Evolutionary conservation across 1,140 invertebrate genomes (phyloP).

Genomic region (Hesperophylax magnus): DNA sequence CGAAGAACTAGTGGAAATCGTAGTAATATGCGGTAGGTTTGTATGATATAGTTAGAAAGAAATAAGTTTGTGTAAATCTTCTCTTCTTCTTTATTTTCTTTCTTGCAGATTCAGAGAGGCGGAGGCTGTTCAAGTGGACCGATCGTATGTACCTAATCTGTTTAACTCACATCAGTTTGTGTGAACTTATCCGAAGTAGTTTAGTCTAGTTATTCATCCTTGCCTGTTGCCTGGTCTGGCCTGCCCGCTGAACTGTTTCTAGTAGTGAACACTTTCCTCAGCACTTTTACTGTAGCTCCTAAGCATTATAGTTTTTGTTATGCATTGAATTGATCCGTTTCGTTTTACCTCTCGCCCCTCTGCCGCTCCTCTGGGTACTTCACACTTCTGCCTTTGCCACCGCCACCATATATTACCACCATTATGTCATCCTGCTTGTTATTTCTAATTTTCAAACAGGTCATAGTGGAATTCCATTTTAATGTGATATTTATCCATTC

Average conservation of each 20-base stretch:
- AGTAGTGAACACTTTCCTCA: background rate
- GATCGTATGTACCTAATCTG: slow-evolving; percentile 82
- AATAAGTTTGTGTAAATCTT: slow-evolving; percentile 33
- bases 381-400: no score
- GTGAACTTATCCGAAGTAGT: background rate
- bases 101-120: slow-evolving; percentile 91
- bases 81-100: slow-evolving; percentile 70
- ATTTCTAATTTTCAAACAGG: no score
- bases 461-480: no score
- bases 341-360: no score
- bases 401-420: no score
- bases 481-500: no score
- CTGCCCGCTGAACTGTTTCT: background rate
- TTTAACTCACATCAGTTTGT: slow-evolving; percentile 20
- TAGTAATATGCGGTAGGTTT: slow-evolving; percentile 3
- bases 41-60: background rate
- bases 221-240: background rate
- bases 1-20: no score
- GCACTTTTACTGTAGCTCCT: no score
- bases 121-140: slow-evolving; percentile 85
- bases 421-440: no score
- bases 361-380: no score
- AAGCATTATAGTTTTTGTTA: no score
- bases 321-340: no score
- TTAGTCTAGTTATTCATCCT: background rate